Evolutionary conservation across 2,888 invertebrate species (phyloP), one percentile per base, ranked within the genome.

Genomic region (Smittia sp.): DNA sequence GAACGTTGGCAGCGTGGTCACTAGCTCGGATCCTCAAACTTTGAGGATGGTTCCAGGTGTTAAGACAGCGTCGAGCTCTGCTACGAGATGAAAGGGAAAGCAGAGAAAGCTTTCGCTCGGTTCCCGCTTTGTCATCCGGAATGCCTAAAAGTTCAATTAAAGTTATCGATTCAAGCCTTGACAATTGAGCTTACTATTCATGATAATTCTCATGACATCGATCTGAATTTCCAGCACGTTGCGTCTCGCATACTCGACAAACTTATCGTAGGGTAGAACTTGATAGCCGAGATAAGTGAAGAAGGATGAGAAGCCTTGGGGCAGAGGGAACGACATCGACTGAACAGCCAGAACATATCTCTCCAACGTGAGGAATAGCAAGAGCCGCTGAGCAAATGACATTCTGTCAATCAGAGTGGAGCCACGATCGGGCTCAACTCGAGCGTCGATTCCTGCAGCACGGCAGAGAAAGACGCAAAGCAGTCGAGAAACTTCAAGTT

Each of bases 251-350:
- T 94, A 93, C 81, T 94, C 94, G 77, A 92, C 81, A 81, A 95
- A 95, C 80, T 89, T 87, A 76, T 90, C 86, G 81, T 90, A 92
- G 27, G 88, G 86, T 76, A 94, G 83, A 24, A 91, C 89, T 77
- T 90, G 86, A 81, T 92, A 93, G 1, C 93, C 94, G 73, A 95
- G 85, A 81, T 92, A 93, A 1, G 94, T 91, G 81, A 94, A 92
- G 84, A 94, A 95, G 2, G 94, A 93, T 18, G 91, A 90, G 81
- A 94, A 94, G 13, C 94, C 94, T 79, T 92, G 90, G 11, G 94
- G 94, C 76, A 93, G 82, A 0, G 92, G 92, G 81, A 90, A 95
- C 32, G 92, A 93, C 76, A 92, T 86, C 1, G 89, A 88, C 79
- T 92, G 92, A 18, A 90, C 86, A 0, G 93, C 91, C 77, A 91